Conservation (phyloP, 2,113 vertebrate genomes). For the Chlorocebus sabaeus region DNA sequence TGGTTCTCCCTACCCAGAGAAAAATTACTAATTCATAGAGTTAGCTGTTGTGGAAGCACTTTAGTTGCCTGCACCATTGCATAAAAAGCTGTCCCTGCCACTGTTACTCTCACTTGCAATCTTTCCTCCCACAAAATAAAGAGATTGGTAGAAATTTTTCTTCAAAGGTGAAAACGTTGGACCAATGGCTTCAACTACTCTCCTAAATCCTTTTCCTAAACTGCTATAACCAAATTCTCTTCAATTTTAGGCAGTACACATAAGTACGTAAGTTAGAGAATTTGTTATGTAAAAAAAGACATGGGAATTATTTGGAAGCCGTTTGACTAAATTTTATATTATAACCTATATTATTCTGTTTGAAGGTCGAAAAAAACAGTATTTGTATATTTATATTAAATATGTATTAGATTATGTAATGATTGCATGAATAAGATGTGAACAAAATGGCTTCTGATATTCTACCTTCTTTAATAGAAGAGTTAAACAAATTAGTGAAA, state of each 20-base stretch:
- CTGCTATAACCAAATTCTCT: neutral
- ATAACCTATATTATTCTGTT: neutral
- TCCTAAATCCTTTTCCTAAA: neutral
- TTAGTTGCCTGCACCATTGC: neutral
- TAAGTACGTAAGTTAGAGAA: neutral
- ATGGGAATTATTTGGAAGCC: neutral
- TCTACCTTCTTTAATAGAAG: neutral
- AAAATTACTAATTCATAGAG: neutral
- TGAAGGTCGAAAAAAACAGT: neutral
- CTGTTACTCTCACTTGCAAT: neutral
- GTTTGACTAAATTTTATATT: neutral
- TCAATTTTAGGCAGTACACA: neutral
- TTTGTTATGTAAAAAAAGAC: neutral
- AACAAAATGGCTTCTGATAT: neutral
- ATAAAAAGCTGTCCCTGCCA: neutral
- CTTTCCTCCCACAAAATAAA: neutral
- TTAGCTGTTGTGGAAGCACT: neutral
- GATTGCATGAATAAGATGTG: neutral
- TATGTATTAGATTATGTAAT: neutral
- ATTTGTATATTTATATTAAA: neutral
- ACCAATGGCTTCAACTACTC: neutral
- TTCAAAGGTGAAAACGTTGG: neutral
- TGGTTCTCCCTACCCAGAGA: neutral
- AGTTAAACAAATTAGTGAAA: neutral
- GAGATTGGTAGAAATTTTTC: neutral